Evolutionary conservation across 2,888 invertebrate genomes (phyloP).

Genomic region (Entomobrya multifasciata): DNA sequence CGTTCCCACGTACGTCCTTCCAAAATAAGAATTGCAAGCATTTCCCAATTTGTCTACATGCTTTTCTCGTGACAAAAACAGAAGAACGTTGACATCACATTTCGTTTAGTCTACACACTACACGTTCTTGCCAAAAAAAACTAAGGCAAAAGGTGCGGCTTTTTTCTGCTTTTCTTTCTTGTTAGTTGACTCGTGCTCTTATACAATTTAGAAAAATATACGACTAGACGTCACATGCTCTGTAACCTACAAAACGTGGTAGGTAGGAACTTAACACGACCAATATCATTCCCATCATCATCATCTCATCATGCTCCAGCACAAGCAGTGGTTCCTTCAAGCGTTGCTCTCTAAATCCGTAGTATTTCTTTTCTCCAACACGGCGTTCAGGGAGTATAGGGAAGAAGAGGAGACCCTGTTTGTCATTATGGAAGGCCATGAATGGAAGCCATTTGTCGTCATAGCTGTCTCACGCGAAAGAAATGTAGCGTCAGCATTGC

Average conservation of each 20-base stretch:
- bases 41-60: too few species aligned
- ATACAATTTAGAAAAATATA: neutral
- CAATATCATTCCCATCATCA: conserved; percentile 26
- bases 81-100: conserved; percentile 7
- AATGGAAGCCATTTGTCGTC: conserved; percentile 66
- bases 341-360: neutral
- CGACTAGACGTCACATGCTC: neutral
- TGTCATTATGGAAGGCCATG: conserved; percentile 47
- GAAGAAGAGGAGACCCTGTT: conserved; percentile 32
- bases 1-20: neutral
- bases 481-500: conserved; percentile 42
- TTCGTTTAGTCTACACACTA: neutral
- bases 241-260: neutral
- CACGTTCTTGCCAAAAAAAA: too few species aligned
- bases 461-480: conserved; percentile 49
- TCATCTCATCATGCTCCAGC: neutral
- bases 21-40: too few species aligned
- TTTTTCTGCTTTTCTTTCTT: neutral
- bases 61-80: neutral
- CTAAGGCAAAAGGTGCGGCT: conserved; percentile 36
- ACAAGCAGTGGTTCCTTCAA: neutral
- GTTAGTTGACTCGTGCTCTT: conserved; percentile 3
- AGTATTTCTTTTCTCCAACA: neutral
- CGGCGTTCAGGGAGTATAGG: conserved; percentile 12
- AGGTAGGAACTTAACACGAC: neutral